phyloP scores from a whole-genome alignment of 2,888 invertebrate genomes.

The Drosophila macrospina region DNA sequence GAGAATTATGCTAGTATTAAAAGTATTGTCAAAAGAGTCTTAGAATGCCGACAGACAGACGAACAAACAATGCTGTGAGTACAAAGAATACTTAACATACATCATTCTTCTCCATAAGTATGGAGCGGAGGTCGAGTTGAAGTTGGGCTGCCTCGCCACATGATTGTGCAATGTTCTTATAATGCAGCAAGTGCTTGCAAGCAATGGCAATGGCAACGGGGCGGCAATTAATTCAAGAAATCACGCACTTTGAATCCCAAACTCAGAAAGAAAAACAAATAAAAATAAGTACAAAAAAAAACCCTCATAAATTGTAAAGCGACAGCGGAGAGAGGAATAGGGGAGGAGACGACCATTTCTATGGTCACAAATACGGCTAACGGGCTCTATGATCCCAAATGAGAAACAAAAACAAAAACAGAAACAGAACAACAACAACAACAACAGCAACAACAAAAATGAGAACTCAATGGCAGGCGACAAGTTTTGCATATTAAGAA shows the following conservation, averaged over 20 bases:
- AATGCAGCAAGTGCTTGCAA: slow-evolving; percentile 50
- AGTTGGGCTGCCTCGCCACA: slow-evolving; percentile 20
- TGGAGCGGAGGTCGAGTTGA: slow-evolving; percentile 2
- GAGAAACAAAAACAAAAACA: slow-evolving; percentile 17
- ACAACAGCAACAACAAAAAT: slow-evolving; percentile 3
- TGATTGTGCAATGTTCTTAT: slow-evolving; percentile 65
- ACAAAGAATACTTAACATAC: slow-evolving; percentile 39
- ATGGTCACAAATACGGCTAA: slow-evolving; percentile 64
- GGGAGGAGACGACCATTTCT: slow-evolving; percentile 54
- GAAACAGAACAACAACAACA: slow-evolving; percentile 4
- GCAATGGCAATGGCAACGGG: slow-evolving; percentile 33
- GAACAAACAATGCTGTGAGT: slow-evolving; percentile 60
- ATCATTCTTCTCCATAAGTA: slow-evolving; percentile 9
- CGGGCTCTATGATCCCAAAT: slow-evolving; percentile 59
- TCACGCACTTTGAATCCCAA: slow-evolving; percentile 71
- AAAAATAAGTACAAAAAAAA: no score
- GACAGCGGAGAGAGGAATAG: neutral
- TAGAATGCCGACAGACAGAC: slow-evolving; percentile 46
- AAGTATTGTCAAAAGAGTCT: slow-evolving; percentile 53
- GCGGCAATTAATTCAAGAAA: slow-evolving; percentile 78
- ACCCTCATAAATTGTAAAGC: slow-evolving; percentile 49
- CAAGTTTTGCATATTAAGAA: slow-evolving; percentile 69
- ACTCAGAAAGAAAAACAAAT: no score
- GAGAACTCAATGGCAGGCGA: slow-evolving; percentile 46
- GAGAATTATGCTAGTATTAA: slow-evolving; percentile 61